Base-by-base conservation (phyloP, 1,140 invertebrate genomes). In the Medauroidea extradentata region DNA sequence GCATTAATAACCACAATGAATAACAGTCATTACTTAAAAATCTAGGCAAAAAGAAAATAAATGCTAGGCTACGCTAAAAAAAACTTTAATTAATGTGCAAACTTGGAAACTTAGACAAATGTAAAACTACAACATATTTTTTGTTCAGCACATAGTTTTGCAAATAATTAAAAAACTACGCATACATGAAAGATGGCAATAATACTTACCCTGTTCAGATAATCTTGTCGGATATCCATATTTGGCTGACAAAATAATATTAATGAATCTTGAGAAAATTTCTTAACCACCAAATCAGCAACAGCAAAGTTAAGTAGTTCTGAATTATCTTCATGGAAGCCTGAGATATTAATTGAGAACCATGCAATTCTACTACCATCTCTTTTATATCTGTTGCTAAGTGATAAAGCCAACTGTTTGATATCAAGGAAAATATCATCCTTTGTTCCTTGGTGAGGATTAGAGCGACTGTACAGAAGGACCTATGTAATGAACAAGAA, bases 191-290 rank as follows among this genome's bases (percentile, higher is more conserved):
- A n/a, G n/a, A n/a, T n/a, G n/a, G n/a, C n/a, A n/a, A n/a, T n/a
- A n/a, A 62, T 56, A 70, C 78, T 77, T 68, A 90, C 88, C 65
- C 88, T 80, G 65, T 94, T 96, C 16, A 95, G 79, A 73, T 91
- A 94, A 68, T 95, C 92, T 39, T 81, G 68, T 55, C 83, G 83
- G 50, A 94, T 77, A 66, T 87, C 83, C 72, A 87, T 82, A 62
- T 82, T 79, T 16, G 82, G 79, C 61, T 84, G 81, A 16, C 80
- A 78, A 60, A 90, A 70, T 43, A 92, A 73, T 50, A 91, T 72
- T 5, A 93, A 72, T 66, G 85, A 83, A 53, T 91, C 87, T 0
- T 81, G 66, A 0, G 82, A 78, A 60, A 93, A 81, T 71, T 91
- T 91, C 57, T 81, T 81, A 23, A 85, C 65, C 1, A 85, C 79